These are phyloP conservation scores for Xylota segnis DNA, from an alignment of 2,888 invertebrate species.

Conservation along the genomic window DNA sequence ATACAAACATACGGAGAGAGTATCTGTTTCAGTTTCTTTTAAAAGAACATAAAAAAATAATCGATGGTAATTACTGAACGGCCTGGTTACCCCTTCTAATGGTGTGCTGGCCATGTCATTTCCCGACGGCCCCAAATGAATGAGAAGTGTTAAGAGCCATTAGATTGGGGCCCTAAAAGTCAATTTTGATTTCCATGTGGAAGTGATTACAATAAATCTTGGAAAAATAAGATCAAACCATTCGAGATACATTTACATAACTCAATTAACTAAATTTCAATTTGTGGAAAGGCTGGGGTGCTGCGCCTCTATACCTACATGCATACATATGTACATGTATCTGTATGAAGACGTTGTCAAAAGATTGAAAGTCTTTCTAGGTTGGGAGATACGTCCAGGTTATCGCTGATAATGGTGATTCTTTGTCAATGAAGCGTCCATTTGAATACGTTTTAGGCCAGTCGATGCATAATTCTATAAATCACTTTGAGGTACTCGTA, in stretches of 20 bases:
- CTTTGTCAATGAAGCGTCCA: conserved; percentile 57
- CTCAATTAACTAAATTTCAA: conserved; percentile 69
- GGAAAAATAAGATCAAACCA: conserved; percentile 56
- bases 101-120: conserved; percentile 38
- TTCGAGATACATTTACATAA: conserved; percentile 72
- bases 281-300: background rate
- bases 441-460: conserved; percentile 49
- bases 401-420: conserved; percentile 66
- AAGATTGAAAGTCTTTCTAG: conserved; percentile 22
- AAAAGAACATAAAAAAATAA: conserved; percentile 49
- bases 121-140: conserved; percentile 30
- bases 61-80: conserved; percentile 66
- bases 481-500: conserved; percentile 65
- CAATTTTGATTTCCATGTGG: conserved; percentile 68
- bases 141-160: conserved; percentile 73
- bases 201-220: conserved; percentile 75
- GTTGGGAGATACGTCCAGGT: conserved; percentile 32
- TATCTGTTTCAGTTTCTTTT: conserved; percentile 33
- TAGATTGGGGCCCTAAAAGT: conserved; percentile 59
- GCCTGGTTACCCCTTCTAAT: conserved; percentile 62
- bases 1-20: too few relatives aligned
- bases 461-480: conserved; percentile 58
- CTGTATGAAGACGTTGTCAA: conserved; percentile 44
- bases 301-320: background rate
- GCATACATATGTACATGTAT: background rate